Base-by-base conservation (phyloP, 2,888 invertebrate genomes). In the Protodeltote pygarga region DNA sequence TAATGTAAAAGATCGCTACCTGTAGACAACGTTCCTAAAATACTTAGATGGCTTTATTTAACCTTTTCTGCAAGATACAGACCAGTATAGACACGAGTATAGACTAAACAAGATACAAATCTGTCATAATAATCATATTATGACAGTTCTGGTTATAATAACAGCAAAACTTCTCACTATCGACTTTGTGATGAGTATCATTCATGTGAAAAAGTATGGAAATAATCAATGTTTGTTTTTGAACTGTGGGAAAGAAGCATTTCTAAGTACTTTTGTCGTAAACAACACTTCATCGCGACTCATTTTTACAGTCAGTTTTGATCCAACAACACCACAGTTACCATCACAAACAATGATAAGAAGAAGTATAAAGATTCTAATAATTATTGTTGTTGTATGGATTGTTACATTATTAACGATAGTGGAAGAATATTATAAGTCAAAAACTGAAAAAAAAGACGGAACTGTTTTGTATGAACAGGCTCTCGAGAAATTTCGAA, bases 371-470 rank as follows among this genome's bases (percentile, higher is more conserved):
- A 71, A 73, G 25, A 8, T 67, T 17, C 54, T 85, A 3, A 14
- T 40, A 3, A n/a, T 78, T 0, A 8, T 79, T 1, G 31, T 73
- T 3, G 9, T 71, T 0, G 64, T 84, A 42, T 86, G 83, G 85
- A 5, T 75, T 3, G 69, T 79, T 5, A 75, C 80, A 0, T 49
- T 81, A 14, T 24, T 81, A 8, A 72, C 77, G 1, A 68, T 84
- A 10, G 28, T 73, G 1, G 73, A 52, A 10, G 71, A 83, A 33
- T 71, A 33, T 70, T n/a, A n/a, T n/a, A n/a, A n/a, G n/a, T n/a
- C n/a, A n/a, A 17, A 62, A 53, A 13, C 51, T 19, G 1, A 52
- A 42, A 3, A 59, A 41, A 23, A 52, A 54, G 24, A 40, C 51
- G 11, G n/a, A 61, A 3, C 28, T 53, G 1, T 34, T 42, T 31